phyloP scores from a whole-genome alignment of 1,140 invertebrate species.

The Pomacea maculata region DNA sequence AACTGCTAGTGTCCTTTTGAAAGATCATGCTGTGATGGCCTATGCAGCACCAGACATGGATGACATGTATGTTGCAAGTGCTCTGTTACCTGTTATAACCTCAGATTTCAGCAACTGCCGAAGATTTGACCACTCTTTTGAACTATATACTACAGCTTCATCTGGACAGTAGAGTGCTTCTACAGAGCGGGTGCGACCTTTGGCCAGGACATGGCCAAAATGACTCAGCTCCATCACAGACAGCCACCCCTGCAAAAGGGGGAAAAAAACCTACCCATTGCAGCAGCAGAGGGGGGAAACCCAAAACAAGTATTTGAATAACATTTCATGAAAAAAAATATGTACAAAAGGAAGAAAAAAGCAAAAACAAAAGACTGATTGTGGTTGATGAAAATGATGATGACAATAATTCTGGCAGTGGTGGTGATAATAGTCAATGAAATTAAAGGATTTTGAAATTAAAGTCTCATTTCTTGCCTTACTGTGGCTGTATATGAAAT shows the following conservation, averaged over 20 bases:
- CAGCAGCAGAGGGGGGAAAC: no score
- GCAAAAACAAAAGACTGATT: neutral
- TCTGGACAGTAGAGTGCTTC: slow-evolving; percentile 44
- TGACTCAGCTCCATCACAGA: slow-evolving; percentile 51
- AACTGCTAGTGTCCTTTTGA: neutral
- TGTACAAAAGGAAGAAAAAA: no score
- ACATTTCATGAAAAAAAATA: no score
- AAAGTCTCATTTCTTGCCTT: no score
- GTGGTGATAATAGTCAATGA: neutral
- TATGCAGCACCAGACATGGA: neutral
- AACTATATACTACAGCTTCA: slow-evolving; percentile 37
- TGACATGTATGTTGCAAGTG: neutral
- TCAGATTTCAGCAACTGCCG: slow-evolving; percentile 20
- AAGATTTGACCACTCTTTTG: slow-evolving; percentile 40
- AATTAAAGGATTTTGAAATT: no score
- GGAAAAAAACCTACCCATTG: no score
- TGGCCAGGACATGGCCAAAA: slow-evolving; percentile 46
- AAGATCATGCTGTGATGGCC: no score
- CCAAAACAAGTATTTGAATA: no score
- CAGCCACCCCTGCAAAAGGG: slow-evolving; percentile 47
- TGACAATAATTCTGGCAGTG: neutral
- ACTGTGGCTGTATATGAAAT: no score
- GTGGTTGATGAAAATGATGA: neutral
- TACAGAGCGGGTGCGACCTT: slow-evolving; percentile 45
- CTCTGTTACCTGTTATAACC: slow-evolving; percentile 33